phyloP scores from a whole-genome alignment of 2,888 invertebrate species.

The Drosophila paracracens region DNA sequence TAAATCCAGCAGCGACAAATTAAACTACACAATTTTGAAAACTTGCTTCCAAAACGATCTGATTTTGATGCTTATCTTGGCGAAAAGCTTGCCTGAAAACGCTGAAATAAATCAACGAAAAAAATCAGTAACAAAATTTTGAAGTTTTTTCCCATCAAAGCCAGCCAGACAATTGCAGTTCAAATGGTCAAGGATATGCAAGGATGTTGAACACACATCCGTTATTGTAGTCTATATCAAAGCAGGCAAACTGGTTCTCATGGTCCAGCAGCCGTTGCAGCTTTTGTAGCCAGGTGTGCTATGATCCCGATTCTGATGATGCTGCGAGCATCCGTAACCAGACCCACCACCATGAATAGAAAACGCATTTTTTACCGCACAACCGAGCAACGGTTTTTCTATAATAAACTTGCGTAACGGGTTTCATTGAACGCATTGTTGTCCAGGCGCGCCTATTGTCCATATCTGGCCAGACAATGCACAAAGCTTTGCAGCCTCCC shows the following conservation, averaged over 20 bases:
- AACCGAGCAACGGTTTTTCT: constrained; percentile 72
- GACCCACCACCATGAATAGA: constrained; percentile 71
- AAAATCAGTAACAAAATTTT: constrained; percentile 57
- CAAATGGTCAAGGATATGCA: constrained; percentile 83
- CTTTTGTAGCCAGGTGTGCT: constrained; percentile 75
- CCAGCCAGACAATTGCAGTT: constrained; percentile 67
- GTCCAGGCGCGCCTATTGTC: constrained; percentile 57
- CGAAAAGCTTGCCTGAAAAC: constrained; percentile 13
- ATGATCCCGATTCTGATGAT: constrained; percentile 50
- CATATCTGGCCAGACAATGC: constrained; percentile 66
- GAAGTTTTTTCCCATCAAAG: constrained; percentile 64
- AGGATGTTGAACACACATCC: constrained; percentile 55
- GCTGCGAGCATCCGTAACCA: constrained; percentile 57
- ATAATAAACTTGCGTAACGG: constrained; percentile 78
- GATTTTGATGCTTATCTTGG: constrained; percentile 38
- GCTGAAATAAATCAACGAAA: constrained; percentile 8
- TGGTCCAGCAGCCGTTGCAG: constrained; percentile 71
- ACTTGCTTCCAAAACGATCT: constrained; percentile 53
- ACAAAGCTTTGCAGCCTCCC: constrained; percentile 63
- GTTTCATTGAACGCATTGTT: constrained; percentile 67
- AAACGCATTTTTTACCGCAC: constrained; percentile 66
- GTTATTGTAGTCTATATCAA: constrained; percentile 3
- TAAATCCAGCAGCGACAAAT: constrained; percentile 69
- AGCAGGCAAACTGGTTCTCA: constrained; percentile 47
- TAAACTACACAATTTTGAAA: constrained; percentile 35